phyloP scores from a whole-genome alignment of 37 sponge, comb jelly and placozoan species.

The Theonella swinhoei region DNA sequence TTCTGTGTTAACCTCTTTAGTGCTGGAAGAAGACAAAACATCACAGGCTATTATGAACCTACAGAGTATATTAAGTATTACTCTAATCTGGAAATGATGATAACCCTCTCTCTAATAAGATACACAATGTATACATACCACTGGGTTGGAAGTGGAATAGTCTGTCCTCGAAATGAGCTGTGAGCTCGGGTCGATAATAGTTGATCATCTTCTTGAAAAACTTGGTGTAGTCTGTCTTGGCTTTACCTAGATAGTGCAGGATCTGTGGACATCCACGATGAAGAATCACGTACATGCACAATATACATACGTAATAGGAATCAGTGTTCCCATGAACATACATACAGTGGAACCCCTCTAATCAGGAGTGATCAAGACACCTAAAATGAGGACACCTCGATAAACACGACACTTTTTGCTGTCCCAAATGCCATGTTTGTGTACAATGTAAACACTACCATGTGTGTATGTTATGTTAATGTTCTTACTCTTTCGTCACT shows the following conservation, averaged over 20 bases:
- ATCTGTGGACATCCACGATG: slow-evolving; percentile 1
- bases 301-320: neutral
- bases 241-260: slow-evolving; percentile 36
- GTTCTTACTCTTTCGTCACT: slow-evolving; percentile 54
- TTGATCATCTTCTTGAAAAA: slow-evolving; percentile 47
- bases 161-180: slow-evolving; percentile 4
- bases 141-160: slow-evolving; percentile 17
- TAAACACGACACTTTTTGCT: no score
- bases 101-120: no score
- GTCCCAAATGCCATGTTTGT: no score
- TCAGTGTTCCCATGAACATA: neutral
- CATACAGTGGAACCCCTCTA: no score
- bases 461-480: no score
- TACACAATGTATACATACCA: slow-evolving; percentile 50
- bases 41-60: neutral
- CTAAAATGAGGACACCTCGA: no score
- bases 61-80: neutral
- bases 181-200: slow-evolving; percentile 44
- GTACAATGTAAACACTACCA: no score
- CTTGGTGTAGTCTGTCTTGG: slow-evolving; percentile 17
- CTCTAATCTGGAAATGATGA: no score
- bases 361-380: neutral
- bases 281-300: neutral
- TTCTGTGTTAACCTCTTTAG: slow-evolving; percentile 29
- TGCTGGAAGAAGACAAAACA: slow-evolving; percentile 34